These are phyloP conservation scores for Geotrupes spiniger DNA, from an alignment of 2,888 invertebrate species.

Conservation along the genomic window DNA sequence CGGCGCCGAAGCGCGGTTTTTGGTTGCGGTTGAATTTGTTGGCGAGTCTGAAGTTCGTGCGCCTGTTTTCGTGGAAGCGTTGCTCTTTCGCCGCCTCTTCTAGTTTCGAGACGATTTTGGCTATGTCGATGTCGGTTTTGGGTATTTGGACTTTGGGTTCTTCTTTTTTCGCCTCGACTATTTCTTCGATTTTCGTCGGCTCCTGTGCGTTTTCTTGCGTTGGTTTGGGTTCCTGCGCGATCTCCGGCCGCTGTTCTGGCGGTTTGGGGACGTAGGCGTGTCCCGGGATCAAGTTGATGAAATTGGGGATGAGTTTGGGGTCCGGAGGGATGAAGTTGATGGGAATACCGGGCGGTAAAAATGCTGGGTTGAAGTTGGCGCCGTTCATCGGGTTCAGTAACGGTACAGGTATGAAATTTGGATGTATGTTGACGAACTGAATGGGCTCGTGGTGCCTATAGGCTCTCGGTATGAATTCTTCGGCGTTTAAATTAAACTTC, in stretches of 20 bases:
- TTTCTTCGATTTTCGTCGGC: background rate
- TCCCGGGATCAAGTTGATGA: constrained; percentile 34
- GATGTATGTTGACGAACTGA: constrained; percentile 39
- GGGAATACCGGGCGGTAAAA: constrained; percentile 40
- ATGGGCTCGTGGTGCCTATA: constrained; percentile 37
- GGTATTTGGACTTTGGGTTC: constrained; percentile 4
- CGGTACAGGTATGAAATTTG: constrained; percentile 44
- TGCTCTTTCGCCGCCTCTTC: constrained; percentile 47
- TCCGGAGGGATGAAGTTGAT: constrained; percentile 42
- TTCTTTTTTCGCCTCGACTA: constrained; percentile 12
- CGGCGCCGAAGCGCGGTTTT: constrained; percentile 2
- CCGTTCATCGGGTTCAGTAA: constrained; percentile 35
- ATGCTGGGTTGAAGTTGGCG: constrained; percentile 11
- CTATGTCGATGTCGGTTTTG: constrained; percentile 44
- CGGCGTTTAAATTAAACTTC: constrained; percentile 41
- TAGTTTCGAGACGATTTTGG: constrained; percentile 48
- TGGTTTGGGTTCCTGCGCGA: background rate
- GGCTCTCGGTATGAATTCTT: constrained; percentile 49
- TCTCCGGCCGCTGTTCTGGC: constrained; percentile 17
- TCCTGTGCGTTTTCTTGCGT: background rate
- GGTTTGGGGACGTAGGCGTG: constrained; percentile 22
- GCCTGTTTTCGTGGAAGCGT: constrained; percentile 24
- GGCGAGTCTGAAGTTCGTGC: constrained; percentile 19
- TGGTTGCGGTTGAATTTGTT: constrained; percentile 16
- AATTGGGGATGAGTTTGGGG: constrained; percentile 34